Base-by-base conservation (phyloP, 2,797 vertebrate species). In the Chloroceryle inda region DNA sequence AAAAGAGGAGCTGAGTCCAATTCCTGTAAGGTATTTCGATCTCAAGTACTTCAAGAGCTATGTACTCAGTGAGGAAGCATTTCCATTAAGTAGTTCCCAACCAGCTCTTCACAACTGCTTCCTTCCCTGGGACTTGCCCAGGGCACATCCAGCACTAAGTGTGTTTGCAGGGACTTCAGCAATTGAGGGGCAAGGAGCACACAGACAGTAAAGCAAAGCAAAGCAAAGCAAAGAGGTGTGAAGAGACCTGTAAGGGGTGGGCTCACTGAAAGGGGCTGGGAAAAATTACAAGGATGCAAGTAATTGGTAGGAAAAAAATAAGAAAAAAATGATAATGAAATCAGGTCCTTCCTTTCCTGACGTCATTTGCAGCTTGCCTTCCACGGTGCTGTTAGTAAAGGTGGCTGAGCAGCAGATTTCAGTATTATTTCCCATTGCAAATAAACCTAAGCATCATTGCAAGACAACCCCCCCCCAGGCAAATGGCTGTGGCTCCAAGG, bases 381-480 rank as follows among this genome's bases (percentile, higher is more conserved):
- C 53, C 27, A 9, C 7, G 0, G 23, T 5, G 40, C n/a, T 8
- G 19, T 19, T 31, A 27, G 4, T 52, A 20, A 68, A 59, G 24
- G 37, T 23, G 42, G 37, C 29, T 3, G 0, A 56, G 33, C 19
- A 26, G 49, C 0, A 0, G 6, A 23, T 45, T 33, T 22, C 49
- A 11, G 22, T 26, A 5, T 44, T 42, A 19, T 16, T 62, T 44
- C 31, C 20, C 31, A 8, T 13, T 38, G 24, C 16, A 53, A 73
- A 59, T 27, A 59, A 64, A 55, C 26, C 45, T 9, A 11, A 78
- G 40, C 62, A 26, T 40, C 56, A 9, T 35, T 4, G 8, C 33
- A 31, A 63, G 35, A 24, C 61, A 29, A 11, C 35, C 8, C 5
- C 13, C 37, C 7, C 7, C 11, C 59, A 20, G 15, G 45, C 50